phyloP scores from a whole-genome alignment of 1,140 invertebrate species.

The Drosophila virilis region DNA sequence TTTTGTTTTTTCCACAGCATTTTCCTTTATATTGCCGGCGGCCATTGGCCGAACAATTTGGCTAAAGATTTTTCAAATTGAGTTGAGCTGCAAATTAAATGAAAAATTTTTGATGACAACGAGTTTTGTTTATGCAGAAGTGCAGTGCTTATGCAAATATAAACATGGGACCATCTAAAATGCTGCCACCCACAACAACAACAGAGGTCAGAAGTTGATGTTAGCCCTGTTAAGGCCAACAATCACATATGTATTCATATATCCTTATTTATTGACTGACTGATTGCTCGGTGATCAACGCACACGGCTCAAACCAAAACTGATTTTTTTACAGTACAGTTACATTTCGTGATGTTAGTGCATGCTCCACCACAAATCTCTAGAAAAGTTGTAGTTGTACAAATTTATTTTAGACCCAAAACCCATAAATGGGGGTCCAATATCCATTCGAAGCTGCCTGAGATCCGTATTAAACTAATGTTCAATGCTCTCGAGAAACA shows the following conservation, averaged over 20 bases:
- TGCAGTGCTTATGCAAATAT: conserved; percentile 57
- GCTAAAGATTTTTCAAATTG: conserved; percentile 70
- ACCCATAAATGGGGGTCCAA: no score
- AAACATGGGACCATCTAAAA: conserved; percentile 31
- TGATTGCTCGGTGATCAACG: no score
- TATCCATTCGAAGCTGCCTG: no score
- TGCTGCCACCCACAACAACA: conserved; percentile 39
- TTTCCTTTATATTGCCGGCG: conserved; percentile 31
- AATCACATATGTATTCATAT: conserved; percentile 31
- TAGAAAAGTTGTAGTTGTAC: no score
- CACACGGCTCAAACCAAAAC: no score
- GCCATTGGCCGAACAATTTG: conserved; percentile 62
- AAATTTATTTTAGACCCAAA: no score
- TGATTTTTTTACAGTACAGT: no score
- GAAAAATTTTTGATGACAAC: conserved; percentile 52
- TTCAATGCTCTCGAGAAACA: no score
- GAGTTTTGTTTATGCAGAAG: not conserved
- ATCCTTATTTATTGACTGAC: no score
- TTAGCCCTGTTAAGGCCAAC: conserved; percentile 11
- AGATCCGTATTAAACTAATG: no score
- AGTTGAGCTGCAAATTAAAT: conserved; percentile 74
- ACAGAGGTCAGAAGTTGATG: conserved; percentile 2
- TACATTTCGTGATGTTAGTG: no score
- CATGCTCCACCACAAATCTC: no score
- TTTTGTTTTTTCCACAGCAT: conserved; percentile 51